phyloP scores from a whole-genome alignment of 2,888 invertebrate species.

The Tubulanus polymorphus region DNA sequence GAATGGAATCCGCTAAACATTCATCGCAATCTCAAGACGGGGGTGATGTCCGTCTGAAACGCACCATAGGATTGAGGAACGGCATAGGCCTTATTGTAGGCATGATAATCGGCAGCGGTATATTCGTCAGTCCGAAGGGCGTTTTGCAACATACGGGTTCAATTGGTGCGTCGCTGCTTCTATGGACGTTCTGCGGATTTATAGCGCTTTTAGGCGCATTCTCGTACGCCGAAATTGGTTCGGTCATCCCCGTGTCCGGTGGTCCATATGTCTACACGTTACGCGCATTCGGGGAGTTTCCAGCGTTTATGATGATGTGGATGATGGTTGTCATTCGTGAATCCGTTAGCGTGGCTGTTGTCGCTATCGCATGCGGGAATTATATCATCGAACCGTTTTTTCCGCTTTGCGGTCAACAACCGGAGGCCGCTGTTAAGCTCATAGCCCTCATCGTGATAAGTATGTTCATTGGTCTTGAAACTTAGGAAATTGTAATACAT shows the following conservation, averaged over 20 bases:
- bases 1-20: too few species aligned
- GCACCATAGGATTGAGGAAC: slow-evolving; percentile 34
- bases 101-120: slow-evolving; percentile 89
- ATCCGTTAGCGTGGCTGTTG: slow-evolving; percentile 45
- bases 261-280: slow-evolving; percentile 57
- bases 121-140: slow-evolving; percentile 89
- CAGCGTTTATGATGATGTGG: slow-evolving; percentile 48
- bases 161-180: slow-evolving; percentile 69
- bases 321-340: slow-evolving; percentile 44
- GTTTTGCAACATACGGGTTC: slow-evolving; percentile 77
- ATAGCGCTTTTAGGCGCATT: slow-evolving; percentile 73
- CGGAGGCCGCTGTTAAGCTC: too few species aligned
- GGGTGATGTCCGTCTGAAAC: slow-evolving; percentile 27
- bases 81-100: slow-evolving; percentile 58
- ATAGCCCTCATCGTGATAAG: too few species aligned
- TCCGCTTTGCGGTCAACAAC: slow-evolving; percentile 40
- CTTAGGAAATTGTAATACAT: too few species aligned
- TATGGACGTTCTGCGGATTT: slow-evolving; percentile 84
- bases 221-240: slow-evolving; percentile 87
- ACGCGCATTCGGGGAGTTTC: slow-evolving; percentile 45
- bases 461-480: too few species aligned
- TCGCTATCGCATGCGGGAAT: slow-evolving; percentile 45
- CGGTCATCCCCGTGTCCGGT: slow-evolving; percentile 68
- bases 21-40: too few species aligned
- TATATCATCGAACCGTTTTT: slow-evolving; percentile 44